Base-by-base conservation (phyloP, 2,113 vertebrate genomes). In the Rhinolophus ferrumequinum region DNA sequence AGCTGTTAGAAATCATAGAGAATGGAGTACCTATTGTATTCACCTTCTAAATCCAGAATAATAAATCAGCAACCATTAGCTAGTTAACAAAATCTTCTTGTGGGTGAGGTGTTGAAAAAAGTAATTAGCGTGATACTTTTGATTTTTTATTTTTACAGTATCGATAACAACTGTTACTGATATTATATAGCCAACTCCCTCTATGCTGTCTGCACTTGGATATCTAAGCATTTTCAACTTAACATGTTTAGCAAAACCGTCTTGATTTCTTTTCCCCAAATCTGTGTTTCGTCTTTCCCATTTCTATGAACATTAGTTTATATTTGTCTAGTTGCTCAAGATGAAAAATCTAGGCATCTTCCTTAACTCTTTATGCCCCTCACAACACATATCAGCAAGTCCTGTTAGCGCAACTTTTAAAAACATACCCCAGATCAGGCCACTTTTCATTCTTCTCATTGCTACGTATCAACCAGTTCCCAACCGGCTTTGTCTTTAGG, bases 61-160 rank as follows among this genome's bases (percentile, higher is more conserved):
- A 91, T 87, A 96, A 96, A 88, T 93, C 92, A 93, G 91, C 88
- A 89, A 87, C 85, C 96, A 89, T 92, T 96, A 95, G 85, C 95
- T 96, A 87, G 77, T 90, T 96, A 89, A 92, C 89, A 97, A 89
- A 97, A 95, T 89, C 91, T 21, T 66, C 82, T 93, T 84, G 85
- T 93, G 82, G 88, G 85, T 91, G 94, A 96, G 64, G 91, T 95
- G 86, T 96, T 83, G 83, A 87, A 35, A n/a, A 94, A 97, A 81
- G 83, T 92, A 79, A 72, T 88, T 80, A 92, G 60, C 28, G 6
- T 80, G 79, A 58, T 89, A 70, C 38, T 96, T 97, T 79, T 44
- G 56, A 92, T 54, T 54, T 90, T 88, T 88, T 75, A 72, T 88
- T 82, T 93, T 93, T 62, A 76, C 47, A 90, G 47, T 93, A 73